These are phyloP conservation scores for Heliconius congener DNA, from an alignment of 1,140 invertebrate species.

Conservation along the genomic window DNA sequence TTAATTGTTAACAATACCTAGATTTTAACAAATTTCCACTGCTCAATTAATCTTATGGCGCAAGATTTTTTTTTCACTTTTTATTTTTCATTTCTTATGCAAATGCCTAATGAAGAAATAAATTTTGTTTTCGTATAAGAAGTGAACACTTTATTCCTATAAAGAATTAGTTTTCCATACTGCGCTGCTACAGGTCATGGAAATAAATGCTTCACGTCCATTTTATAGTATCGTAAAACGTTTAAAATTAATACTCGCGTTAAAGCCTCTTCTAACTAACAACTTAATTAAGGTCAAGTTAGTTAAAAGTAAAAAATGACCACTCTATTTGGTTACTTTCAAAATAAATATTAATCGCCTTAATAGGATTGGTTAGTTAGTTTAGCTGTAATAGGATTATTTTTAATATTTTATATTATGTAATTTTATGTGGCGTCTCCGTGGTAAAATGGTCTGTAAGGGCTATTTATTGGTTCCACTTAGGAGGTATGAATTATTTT, in stretches of 20 bases:
- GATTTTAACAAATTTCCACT: too few relatives aligned
- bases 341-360: not conserved
- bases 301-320: not conserved
- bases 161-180: too few relatives aligned
- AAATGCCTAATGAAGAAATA: not conserved
- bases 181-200: not conserved
- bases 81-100: too few relatives aligned
- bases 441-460: not conserved
- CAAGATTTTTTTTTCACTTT: too few relatives aligned
- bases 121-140: not conserved
- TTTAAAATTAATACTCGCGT: conserved; percentile 16
- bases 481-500: not conserved
- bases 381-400: not conserved
- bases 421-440: not conserved
- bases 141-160: not conserved
- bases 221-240: conserved; percentile 24
- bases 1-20: too few relatives aligned
- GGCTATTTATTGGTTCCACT: not conserved
- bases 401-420: not conserved
- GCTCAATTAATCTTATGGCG: too few relatives aligned
- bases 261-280: not conserved
- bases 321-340: conserved; percentile 4
- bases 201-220: not conserved
- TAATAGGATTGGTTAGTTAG: not conserved
- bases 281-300: conserved; percentile 25